Conservation (phyloP, 2,797 vertebrate species). For the Fringilla coelebs region DNA sequence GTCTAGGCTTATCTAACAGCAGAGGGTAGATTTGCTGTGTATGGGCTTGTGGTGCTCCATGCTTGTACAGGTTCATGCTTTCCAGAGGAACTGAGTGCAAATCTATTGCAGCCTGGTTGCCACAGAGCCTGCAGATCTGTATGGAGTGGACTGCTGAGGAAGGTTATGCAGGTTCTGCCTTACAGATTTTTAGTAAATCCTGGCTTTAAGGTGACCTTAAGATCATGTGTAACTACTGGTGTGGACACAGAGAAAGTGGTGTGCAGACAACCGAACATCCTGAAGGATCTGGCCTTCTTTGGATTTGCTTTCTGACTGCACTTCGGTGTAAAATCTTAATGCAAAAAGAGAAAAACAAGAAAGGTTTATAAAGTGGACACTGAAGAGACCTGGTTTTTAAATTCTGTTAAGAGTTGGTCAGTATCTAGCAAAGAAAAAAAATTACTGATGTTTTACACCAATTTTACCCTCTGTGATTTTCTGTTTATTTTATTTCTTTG, state of each 20-base stretch:
- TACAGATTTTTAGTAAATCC: not conserved
- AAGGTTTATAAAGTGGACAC: not conserved
- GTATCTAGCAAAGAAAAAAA: not conserved
- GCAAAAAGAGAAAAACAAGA: not conserved
- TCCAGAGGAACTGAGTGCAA: not conserved
- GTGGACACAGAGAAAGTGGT: not conserved
- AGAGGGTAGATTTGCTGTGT: not conserved
- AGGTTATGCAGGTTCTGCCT: rapidly evolving
- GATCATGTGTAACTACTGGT: not conserved
- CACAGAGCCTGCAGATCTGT: not conserved
- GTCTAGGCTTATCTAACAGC: not conserved
- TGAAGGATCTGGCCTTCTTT: not conserved
- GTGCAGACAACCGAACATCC: rapidly evolving
- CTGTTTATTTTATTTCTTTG: constrained; percentile 65
- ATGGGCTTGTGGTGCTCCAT: not conserved
- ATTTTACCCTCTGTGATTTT: constrained; percentile 19
- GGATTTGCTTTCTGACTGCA: not conserved
- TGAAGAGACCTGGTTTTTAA: not conserved
- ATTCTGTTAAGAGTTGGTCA: not conserved
- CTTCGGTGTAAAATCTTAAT: not conserved
- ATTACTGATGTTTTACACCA: constrained; percentile 15
- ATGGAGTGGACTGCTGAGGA: not conserved
- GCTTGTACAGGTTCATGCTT: rapidly evolving
- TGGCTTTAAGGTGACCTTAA: not conserved
- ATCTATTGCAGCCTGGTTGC: not conserved